Percentiles rank a stretch among this genome's conserved stretches.
Evolutionary conservation across 2,797 vertebrate species (phyloP).

Genomic region (Cheirogaleus major): DNA sequence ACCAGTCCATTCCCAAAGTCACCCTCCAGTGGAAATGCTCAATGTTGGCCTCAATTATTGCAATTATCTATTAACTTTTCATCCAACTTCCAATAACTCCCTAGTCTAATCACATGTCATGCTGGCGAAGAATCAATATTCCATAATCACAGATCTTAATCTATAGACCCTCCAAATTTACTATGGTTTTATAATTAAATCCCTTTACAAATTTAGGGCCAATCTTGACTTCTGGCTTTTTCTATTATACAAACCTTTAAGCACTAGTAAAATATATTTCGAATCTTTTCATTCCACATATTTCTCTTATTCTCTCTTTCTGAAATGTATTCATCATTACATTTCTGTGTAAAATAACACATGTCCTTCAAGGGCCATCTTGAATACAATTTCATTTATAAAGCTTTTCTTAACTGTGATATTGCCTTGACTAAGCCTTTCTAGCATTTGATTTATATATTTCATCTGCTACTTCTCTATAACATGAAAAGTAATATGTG

Average conservation of each 20-base stretch:
- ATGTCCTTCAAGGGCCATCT: neutral
- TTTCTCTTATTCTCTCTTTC: neutral
- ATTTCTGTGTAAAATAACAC: neutral
- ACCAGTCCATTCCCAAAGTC: neutral
- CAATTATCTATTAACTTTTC: neutral
- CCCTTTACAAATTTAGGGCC: neutral
- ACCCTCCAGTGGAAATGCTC: neutral
- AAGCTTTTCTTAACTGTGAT: neutral
- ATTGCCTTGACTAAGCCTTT: neutral
- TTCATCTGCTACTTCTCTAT: neutral
- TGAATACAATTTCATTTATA: neutral
- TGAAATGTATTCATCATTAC: neutral
- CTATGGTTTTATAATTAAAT: neutral
- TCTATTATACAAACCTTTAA: neutral
- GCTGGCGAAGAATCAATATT: neutral
- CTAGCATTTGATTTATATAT: neutral
- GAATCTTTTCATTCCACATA: neutral
- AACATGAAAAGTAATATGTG: neutral
- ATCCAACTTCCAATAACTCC: neutral
- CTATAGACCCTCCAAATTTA: neutral
- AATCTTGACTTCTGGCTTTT: neutral
- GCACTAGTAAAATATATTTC: neutral
- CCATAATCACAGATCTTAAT: neutral
- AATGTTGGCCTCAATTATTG: neutral
- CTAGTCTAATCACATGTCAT: neutral